phyloP scores from a whole-genome alignment of 2,113 vertebrate species.

The Dipodomys merriami region DNA sequence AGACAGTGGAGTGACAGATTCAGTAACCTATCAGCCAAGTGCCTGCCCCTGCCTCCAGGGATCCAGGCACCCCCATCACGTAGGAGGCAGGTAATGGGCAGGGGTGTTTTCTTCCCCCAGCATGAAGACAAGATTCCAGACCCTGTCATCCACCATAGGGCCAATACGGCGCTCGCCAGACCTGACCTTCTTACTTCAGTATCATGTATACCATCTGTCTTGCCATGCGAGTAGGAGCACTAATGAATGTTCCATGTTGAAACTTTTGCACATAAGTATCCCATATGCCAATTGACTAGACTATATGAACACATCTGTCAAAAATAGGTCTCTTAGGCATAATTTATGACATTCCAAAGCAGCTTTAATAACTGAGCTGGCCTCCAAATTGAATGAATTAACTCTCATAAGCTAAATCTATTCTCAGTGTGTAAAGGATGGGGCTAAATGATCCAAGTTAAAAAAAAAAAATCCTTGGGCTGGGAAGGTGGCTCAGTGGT shows the following conservation, averaged over 20 bases:
- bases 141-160: too few species aligned
- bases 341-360: conserved; percentile 66
- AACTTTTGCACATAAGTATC: conserved; percentile 66
- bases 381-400: conserved; percentile 70
- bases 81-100: too few species aligned
- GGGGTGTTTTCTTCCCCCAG: too few species aligned
- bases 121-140: too few species aligned
- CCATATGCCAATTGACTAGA: conserved; percentile 67
- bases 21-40: too few species aligned
- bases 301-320: conserved; percentile 67
- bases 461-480: background rate
- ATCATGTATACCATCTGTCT: conserved; percentile 61
- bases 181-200: too few species aligned
- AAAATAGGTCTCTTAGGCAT: conserved; percentile 68
- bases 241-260: conserved; percentile 68
- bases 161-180: too few species aligned
- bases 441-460: conserved; percentile 60
- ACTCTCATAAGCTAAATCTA: conserved; percentile 50
- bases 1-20: too few species aligned
- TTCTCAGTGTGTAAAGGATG: conserved; percentile 47
- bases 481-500: too few species aligned
- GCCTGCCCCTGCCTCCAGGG: too few species aligned
- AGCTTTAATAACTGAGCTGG: conserved; percentile 61
- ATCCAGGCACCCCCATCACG: too few species aligned
- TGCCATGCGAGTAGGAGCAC: conserved; percentile 37